A percentile compares a stretch with the other conserved stretches of the same genome.
These are phyloP conservation scores for Nasonovia ribisnigri DNA, from an alignment of 2,888 invertebrate species.

Conservation along the genomic window DNA sequence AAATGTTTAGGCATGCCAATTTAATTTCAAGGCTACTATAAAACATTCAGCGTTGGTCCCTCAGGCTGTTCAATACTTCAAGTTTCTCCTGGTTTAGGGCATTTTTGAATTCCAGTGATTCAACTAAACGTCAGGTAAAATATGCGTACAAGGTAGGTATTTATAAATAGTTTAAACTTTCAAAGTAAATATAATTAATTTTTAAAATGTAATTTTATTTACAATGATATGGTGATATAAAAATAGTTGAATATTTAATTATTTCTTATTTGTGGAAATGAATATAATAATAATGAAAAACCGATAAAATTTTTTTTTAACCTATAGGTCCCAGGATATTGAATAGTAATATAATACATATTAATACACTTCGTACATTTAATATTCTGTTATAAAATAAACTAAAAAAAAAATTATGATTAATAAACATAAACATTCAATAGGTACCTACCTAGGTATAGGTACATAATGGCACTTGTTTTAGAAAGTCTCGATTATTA, in stretches of 20 bases:
- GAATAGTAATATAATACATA: background rate
- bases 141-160: background rate
- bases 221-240: background rate
- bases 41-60: background rate
- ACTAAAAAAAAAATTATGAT: background rate
- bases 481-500: background rate
- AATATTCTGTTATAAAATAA: background rate
- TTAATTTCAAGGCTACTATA: background rate
- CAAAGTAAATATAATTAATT: background rate
- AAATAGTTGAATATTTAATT: background rate
- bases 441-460: background rate
- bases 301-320: background rate
- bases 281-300: background rate
- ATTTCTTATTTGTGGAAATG: background rate
- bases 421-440: background rate
- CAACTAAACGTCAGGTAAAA: background rate
- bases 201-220: constrained; percentile 1
- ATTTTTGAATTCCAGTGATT: background rate
- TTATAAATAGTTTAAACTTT: background rate
- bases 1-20: background rate
- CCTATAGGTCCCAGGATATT: background rate
- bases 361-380: background rate
- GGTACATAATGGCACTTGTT: background rate
- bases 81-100: background rate
- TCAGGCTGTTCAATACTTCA: background rate